Evolutionary conservation across 2,888 invertebrate genomes (phyloP).

Genomic region (Troides helena): DNA sequence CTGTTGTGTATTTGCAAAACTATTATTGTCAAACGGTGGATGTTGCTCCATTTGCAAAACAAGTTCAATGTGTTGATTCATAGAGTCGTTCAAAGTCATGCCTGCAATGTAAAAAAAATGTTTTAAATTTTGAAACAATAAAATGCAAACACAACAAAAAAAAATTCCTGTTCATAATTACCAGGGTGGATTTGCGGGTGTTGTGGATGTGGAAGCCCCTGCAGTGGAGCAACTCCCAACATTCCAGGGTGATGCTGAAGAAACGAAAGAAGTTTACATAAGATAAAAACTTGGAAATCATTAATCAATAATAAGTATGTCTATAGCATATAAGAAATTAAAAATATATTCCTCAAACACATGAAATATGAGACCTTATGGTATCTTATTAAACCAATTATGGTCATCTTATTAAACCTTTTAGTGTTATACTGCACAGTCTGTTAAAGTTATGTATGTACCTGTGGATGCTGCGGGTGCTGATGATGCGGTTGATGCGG

Average conservation of each 20-base stretch:
- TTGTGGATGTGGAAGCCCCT: conserved; percentile 79
- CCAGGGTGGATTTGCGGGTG: conserved; percentile 77
- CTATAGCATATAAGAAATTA: too few species aligned
- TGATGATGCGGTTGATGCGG: conserved; percentile 58
- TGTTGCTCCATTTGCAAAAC: conserved; percentile 78
- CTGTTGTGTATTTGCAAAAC: conserved; percentile 75
- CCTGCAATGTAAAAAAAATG: conserved; percentile 48
- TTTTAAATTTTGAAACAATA: neutral
- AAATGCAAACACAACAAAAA: conserved; percentile 4
- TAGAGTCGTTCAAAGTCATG: conserved; percentile 77
- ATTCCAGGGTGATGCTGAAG: conserved; percentile 77
- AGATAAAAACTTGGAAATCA: too few species aligned
- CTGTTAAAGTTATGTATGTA: neutral
- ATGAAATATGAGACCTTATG: too few species aligned
- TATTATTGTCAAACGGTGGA: conserved; percentile 76
- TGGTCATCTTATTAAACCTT: too few species aligned
- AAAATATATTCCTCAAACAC: too few species aligned
- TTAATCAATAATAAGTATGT: too few species aligned
- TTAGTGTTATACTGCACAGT: too few species aligned
- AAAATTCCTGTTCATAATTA: conserved; percentile 38
- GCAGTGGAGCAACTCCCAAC: conserved; percentile 72
- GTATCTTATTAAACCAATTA: too few species aligned
- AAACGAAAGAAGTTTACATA: neutral
- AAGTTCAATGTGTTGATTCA: conserved; percentile 79
- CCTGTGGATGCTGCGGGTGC: conserved; percentile 18